Percentiles rank a stretch among this genome's conserved stretches.
These are phyloP conservation scores for Asbolus verrucosus DNA, from an alignment of 1,140 invertebrate genomes.

Conservation along the genomic window DNA sequence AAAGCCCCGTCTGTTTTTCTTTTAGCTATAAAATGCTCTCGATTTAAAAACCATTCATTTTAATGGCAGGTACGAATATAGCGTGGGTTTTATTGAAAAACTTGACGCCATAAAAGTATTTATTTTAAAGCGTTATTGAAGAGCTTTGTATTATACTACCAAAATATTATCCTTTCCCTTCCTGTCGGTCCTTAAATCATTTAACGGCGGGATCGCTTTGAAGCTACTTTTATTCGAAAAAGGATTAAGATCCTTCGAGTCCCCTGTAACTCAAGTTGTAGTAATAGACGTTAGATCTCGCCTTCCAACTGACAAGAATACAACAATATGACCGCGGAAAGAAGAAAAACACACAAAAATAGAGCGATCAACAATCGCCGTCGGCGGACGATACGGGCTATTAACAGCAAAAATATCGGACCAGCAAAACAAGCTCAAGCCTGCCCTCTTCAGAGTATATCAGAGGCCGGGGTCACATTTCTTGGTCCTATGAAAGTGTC, in stretches of 20 bases:
- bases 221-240: background rate
- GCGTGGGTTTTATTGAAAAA: background rate
- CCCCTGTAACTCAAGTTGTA: constrained; percentile 1
- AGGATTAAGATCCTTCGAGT: constrained; percentile 15
- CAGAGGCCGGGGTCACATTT: constrained; percentile 43
- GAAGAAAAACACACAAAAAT: constrained; percentile 37
- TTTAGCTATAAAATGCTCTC: too few species aligned
- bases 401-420: constrained; percentile 38
- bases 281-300: background rate
- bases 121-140: constrained; percentile 18
- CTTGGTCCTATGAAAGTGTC: constrained; percentile 51
- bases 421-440: constrained; percentile 17
- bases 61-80: constrained; percentile 4
- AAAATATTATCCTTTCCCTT: constrained; percentile 9
- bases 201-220: constrained; percentile 12
- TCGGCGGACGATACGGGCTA: constrained; percentile 40
- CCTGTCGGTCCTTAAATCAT: background rate
- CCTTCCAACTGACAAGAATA: constrained; percentile 13
- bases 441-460: constrained; percentile 39
- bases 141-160: constrained; percentile 11
- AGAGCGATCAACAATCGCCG: constrained; percentile 34
- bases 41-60: background rate
- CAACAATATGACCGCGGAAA: constrained; percentile 10
- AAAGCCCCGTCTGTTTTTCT: background rate
- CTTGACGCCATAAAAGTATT: constrained; percentile 15